Evolutionary conservation across 2,797 vertebrate species (phyloP), one percentile per base, ranked within the genome.

Genomic region (Myotis vivesi): DNA sequence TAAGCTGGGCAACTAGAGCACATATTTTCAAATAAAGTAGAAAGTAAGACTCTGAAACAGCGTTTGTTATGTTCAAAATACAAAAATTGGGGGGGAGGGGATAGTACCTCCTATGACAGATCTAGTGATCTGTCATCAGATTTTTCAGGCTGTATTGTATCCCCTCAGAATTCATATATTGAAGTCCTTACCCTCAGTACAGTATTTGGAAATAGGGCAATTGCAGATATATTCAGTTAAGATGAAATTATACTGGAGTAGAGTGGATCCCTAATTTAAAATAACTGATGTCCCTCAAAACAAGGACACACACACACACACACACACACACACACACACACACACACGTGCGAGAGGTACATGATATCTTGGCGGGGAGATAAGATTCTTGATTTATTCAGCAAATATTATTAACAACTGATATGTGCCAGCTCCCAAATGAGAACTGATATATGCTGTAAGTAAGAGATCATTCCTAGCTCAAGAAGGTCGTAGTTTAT

Each of bases 31-130:
- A 92, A 51, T 53, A 72, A 92, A 87, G 49, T 25, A 84, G 57
- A 91, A 93, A 83, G 20, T 28, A 95, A 87, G 68, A 93, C 55
- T 59, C 36, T 73, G 41, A 87, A 72, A 95, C n/a, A 13, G 19
- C 28, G n/a, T 94, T 57, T 87, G 75, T 69, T 86, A 81, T 17
- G 69, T 93, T 76, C 73, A 81, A 71, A 79, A 81, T 71, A 59
- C 12, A 59, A 59, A 59, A 59, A 59, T 28, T 59, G 22, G 53
- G 2, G 55, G 2, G 11, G 57, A 1, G 41, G 41, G 17, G 28
- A 38, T 3, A 71, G 64, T 77, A 80, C 8, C 64, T 73, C 71
- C 22, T 73, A 25, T 30, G 23, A 25, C 23, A 94, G 57, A 75
- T 5, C 57, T 59, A 59, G 57, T 59, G 57, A 59, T 75, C 44